phyloP scores from a whole-genome alignment of 2,113 vertebrate genomes.

The Ceyx melanurus region DNA sequence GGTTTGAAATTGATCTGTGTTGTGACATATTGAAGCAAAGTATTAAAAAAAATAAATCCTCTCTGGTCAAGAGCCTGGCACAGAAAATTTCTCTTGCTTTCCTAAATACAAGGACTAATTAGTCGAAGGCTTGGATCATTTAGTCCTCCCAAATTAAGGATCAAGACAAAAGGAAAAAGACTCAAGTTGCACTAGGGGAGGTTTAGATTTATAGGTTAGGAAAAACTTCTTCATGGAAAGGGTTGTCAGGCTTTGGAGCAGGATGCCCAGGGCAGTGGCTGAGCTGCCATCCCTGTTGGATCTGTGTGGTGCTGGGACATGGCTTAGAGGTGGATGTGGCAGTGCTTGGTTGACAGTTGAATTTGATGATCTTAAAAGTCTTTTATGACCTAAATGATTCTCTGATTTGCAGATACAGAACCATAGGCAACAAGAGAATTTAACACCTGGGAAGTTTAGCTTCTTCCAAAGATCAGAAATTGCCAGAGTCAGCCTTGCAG shows the following conservation, averaged over 20 bases:
- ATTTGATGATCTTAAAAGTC: not conserved
- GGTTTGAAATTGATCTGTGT: not conserved
- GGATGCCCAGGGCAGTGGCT: not conserved
- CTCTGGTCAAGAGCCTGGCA: not conserved
- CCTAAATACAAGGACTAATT: not conserved
- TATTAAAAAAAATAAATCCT: not conserved
- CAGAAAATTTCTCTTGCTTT: not conserved
- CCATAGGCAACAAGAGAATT: not conserved
- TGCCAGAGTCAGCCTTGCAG: not conserved
- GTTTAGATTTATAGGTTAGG: not conserved
- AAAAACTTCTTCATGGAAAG: not conserved
- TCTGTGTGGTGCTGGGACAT: no score
- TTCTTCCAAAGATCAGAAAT: not conserved
- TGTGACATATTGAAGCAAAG: not conserved
- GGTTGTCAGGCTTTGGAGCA: not conserved
- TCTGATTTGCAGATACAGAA: not conserved
- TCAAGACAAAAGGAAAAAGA: not conserved
- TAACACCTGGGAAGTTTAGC: not conserved
- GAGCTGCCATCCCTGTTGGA: not conserved
- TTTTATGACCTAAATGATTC: not conserved
- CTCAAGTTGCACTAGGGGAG: not conserved
- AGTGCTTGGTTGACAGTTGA: no score
- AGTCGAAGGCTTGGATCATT: not conserved
- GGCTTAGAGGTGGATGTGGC: no score
- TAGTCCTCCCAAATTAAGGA: not conserved